These are phyloP conservation scores for Bambusicola thoracicus DNA, from an alignment of 2,113 vertebrate species.

Conservation along the genomic window DNA sequence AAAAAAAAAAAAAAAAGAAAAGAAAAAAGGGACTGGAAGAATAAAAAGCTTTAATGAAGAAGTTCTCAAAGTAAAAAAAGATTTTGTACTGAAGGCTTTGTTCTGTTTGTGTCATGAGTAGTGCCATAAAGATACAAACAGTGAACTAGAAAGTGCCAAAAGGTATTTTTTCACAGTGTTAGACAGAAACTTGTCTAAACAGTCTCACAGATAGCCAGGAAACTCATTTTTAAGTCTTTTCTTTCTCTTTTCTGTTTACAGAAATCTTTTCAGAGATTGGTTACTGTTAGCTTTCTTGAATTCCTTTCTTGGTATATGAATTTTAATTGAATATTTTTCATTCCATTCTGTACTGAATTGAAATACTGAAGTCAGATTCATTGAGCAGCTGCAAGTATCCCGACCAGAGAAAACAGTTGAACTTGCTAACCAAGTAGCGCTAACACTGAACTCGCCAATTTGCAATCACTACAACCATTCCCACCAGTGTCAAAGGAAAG, in stretches of 20 bases:
- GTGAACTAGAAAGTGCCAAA: background rate
- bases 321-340: slow-evolving; percentile 6
- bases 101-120: background rate
- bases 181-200: background rate
- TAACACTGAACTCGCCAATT: background rate
- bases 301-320: background rate
- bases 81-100: background rate
- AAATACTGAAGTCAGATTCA: background rate
- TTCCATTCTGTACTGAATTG: background rate
- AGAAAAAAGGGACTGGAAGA: background rate
- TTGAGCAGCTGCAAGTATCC: background rate
- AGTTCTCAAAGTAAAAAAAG: background rate
- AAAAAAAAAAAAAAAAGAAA: background rate
- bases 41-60: background rate
- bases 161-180: background rate
- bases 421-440: background rate
- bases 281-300: background rate
- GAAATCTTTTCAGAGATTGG: background rate
- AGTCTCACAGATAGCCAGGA: background rate
- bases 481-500: background rate
- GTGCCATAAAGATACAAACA: background rate
- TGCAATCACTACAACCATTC: background rate
- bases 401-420: background rate
- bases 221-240: background rate
- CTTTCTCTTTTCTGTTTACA: background rate